A percentile compares a stretch with the other conserved stretches of the same genome.
Conservation (phyloP, 2,888 invertebrate genomes). For the Clivina fossor region DNA sequence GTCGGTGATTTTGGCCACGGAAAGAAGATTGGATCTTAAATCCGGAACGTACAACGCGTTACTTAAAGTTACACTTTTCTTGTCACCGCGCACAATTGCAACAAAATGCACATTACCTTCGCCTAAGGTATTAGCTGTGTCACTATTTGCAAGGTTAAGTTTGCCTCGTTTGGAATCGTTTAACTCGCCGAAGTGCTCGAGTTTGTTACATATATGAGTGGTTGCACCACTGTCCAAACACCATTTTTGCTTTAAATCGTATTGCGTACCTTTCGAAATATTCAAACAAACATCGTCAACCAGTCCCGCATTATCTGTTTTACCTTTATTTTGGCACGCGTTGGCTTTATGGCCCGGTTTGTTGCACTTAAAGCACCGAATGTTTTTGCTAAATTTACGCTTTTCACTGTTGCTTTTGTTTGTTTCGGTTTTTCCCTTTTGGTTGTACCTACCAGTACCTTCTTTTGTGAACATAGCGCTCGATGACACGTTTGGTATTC, state of each 20-base stretch:
- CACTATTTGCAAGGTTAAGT: constrained; percentile 27
- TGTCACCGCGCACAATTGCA: neutral
- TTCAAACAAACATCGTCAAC: neutral
- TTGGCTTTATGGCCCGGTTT: constrained; percentile 13
- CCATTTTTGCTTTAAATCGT: constrained; percentile 9
- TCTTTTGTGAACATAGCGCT: neutral
- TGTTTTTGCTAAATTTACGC: no score
- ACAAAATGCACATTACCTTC: constrained; percentile 12
- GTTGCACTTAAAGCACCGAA: constrained; percentile 1
- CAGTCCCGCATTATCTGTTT: neutral
- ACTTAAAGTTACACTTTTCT: neutral
- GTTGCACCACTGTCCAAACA: constrained; percentile 36
- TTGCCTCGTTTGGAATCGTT: constrained; percentile 5
- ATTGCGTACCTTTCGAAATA: neutral
- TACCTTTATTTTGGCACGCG: constrained; percentile 9
- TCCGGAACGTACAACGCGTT: constrained; percentile 20
- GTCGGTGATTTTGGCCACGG: constrained; percentile 11
- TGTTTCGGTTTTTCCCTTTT: constrained; percentile 1
- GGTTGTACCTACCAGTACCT: neutral
- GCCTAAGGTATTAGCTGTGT: constrained; percentile 11
- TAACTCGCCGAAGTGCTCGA: constrained; percentile 21
- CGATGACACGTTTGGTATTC: neutral
- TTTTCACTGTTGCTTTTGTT: neutral
- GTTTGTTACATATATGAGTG: constrained; percentile 30
- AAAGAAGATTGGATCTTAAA: constrained; percentile 1